Evolutionary conservation across 2,113 vertebrate species (phyloP), one percentile per base, ranked within the genome.

Genomic region (Calidris pugnax): DNA sequence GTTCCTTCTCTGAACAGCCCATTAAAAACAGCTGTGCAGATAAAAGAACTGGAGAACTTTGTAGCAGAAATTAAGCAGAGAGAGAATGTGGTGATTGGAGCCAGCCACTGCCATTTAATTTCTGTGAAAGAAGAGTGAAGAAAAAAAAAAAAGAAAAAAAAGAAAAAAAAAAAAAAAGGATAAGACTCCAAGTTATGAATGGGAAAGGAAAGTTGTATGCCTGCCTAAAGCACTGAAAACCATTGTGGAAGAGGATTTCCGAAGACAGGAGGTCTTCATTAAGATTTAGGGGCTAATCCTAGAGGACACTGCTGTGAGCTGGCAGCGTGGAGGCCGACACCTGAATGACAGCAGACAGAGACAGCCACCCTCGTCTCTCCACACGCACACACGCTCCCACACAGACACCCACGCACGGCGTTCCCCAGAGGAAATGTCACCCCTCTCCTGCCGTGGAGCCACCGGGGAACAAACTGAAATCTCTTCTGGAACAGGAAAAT

Each of bases 1-100:
- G 96, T 93, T 96, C 95, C 94, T 93, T 96, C 95, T 93, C 93
- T 93, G 95, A 97, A 95, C 96, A 96, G 94, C 95, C 96, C 95
- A 97, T 97, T 96, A 97, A 94, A 97, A 97, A 97, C 96, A 97
- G 95, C 96, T 97, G 96, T 97, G 97, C 90, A 96, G 96, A 96
- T 97, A 97, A 97, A 97, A 97, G 96, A 90, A 95, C 91, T 87
- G 88, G 83, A 95, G 89, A 97, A 97, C 96, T 97, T 92, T 96
- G 95, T 79, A 93, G 94, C 96, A 97, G 90, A 96, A 96, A 97
- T 87, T 95, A 89, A 96, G 90, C 88, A 62, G 56, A 87, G 71
- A 86, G 88, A 95, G 90, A 95, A 94, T 93, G 89, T 72, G 60
- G 64, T 75, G 72, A 79, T 76, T 84, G 57, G 91, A 95, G 89